Evolutionary conservation across 2,797 vertebrate genomes (phyloP).

Genomic region (Petrocephalus schoutedeni): DNA sequence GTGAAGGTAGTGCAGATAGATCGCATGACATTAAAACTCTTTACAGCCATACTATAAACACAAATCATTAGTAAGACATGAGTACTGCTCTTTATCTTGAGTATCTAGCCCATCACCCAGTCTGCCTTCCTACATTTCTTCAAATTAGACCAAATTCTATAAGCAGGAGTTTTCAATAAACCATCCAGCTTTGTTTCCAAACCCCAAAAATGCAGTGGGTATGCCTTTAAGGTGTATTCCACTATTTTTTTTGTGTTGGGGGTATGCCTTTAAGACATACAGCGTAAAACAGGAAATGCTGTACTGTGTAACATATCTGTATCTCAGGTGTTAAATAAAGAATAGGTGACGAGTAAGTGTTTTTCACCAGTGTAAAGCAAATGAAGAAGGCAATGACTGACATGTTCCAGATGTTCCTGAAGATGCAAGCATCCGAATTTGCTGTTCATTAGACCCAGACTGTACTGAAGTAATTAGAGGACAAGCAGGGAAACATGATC

Average conservation of each 20-base stretch:
- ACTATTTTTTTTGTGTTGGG: background rate
- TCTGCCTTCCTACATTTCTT: background rate
- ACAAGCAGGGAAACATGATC: background rate
- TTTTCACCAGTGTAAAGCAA: slow-evolving; percentile 5
- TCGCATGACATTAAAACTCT: too few relatives aligned
- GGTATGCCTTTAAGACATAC: background rate
- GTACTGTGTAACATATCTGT: background rate
- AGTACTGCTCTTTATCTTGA: slow-evolving; percentile 11
- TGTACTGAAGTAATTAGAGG: background rate
- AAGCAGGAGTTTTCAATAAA: slow-evolving; percentile 22
- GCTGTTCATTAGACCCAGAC: background rate
- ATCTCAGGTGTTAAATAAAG: slow-evolving; percentile 4
- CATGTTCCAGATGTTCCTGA: background rate
- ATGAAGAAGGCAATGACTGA: background rate
- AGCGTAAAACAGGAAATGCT: background rate
- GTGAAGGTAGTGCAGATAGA: too few relatives aligned
- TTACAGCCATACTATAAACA: background rate
- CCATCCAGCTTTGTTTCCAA: slow-evolving; percentile 12
- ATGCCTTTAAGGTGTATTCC: slow-evolving; percentile 6
- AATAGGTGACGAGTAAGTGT: background rate
- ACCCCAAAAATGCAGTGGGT: background rate
- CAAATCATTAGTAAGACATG: background rate
- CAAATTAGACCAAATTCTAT: background rate
- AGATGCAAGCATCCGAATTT: background rate
- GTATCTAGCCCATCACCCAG: background rate